phyloP scores from a whole-genome alignment of 1,140 invertebrate species.

The Bilobella aurantiaca region DNA sequence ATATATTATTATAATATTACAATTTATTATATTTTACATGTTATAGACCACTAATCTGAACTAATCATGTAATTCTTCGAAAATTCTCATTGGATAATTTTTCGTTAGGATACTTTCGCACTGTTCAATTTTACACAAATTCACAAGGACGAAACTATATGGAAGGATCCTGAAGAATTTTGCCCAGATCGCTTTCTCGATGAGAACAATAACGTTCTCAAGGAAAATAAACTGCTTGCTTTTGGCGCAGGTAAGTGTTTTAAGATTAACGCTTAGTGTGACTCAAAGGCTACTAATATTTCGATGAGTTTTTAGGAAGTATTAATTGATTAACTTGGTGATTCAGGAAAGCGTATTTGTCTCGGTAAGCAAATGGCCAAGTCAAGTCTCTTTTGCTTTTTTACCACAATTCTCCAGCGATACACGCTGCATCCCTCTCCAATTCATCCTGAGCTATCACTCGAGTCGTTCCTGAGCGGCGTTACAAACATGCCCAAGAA shows the following conservation, averaged over 20 bases:
- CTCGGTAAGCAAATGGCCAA: not conserved
- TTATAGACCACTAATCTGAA: too few relatives aligned
- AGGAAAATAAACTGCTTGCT: conserved; percentile 60
- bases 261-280: too few relatives aligned
- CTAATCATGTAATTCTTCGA: too few relatives aligned
- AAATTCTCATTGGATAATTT: not conserved
- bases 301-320: too few relatives aligned
- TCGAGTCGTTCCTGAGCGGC: not conserved
- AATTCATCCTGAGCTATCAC: conserved; percentile 6
- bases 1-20: too few relatives aligned
- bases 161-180: conserved; percentile 58
- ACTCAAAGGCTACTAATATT: too few relatives aligned
- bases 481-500: not conserved
- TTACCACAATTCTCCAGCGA: conserved; percentile 3
- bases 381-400: conserved; percentile 3
- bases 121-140: conserved; percentile 66
- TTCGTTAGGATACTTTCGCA: conserved; percentile 57
- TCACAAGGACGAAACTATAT: conserved; percentile 58
- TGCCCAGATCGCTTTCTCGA: conserved; percentile 64
- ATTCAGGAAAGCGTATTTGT: conserved; percentile 8
- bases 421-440: not conserved
- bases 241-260: conserved; percentile 56
- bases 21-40: too few relatives aligned
- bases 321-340: too few relatives aligned
- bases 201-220: conserved; percentile 47